These are phyloP conservation scores for Indri indri DNA, from an alignment of 2,113 vertebrate genomes.

Conservation along the genomic window DNA sequence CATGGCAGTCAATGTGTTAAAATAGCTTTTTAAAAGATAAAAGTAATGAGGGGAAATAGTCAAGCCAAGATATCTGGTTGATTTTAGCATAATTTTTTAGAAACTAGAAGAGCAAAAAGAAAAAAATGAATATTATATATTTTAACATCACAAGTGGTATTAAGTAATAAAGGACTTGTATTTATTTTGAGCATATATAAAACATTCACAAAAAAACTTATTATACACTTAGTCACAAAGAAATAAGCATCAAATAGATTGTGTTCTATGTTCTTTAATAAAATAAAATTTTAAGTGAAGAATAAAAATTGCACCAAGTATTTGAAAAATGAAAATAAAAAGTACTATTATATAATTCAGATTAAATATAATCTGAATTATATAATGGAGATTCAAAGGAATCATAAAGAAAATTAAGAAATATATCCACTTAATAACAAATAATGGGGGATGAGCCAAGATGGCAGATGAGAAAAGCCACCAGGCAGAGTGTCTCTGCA, in stretches of 20 bases:
- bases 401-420: not conserved
- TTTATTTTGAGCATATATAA: not conserved
- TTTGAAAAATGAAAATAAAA: not conserved
- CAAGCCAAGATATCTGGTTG: not conserved
- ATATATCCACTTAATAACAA: not conserved
- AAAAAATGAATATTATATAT: not conserved
- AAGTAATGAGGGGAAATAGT: not conserved
- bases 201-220: not conserved
- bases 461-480: too few relatives aligned
- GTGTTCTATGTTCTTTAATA: not conserved
- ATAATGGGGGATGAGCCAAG: too few relatives aligned
- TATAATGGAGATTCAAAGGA: not conserved
- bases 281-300: not conserved
- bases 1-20: not conserved
- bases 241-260: not conserved
- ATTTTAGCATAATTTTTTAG: not conserved
- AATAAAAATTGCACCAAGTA: not conserved
- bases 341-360: not conserved
- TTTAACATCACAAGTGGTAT: not conserved
- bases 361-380: too few relatives aligned
- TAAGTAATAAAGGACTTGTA: not conserved
- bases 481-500: too few relatives aligned
- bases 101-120: not conserved
- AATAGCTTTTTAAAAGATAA: not conserved
- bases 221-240: not conserved